These are phyloP conservation scores for Lampris incognitus DNA, from an alignment of 2,113 vertebrate species.

Conservation along the genomic window DNA sequence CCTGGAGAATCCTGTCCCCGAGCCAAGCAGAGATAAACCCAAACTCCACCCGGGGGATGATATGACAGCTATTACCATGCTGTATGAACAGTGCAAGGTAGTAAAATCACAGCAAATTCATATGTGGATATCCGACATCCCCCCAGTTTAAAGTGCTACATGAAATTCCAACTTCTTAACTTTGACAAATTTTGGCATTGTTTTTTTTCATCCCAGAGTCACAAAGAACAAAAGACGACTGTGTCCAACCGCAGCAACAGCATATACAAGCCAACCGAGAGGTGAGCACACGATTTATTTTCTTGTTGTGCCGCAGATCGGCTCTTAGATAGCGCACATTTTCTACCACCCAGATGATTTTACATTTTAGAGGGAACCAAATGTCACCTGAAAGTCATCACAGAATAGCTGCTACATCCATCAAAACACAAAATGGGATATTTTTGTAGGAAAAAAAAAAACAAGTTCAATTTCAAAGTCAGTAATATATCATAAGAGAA, in stretches of 20 bases:
- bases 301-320: neutral
- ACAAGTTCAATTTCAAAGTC: neutral
- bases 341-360: too few species aligned
- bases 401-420: too few species aligned
- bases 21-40: conserved; percentile 88
- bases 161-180: neutral
- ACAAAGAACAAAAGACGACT: conserved; percentile 90
- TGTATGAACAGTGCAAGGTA: conserved; percentile 92
- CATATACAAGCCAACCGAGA: conserved; percentile 86
- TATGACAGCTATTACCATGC: conserved; percentile 87
- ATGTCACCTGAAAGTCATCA: too few species aligned
- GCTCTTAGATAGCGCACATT: neutral
- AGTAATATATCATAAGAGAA: neutral
- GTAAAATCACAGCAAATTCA: neutral
- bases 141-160: neutral
- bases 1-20: conserved; percentile 84
- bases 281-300: conserved; percentile 78
- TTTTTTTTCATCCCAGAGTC: conserved; percentile 75
- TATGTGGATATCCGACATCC: too few species aligned
- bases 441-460: neutral
- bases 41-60: conserved; percentile 90
- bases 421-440: too few species aligned
- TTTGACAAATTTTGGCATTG: neutral
- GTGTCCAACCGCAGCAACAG: conserved; percentile 78
- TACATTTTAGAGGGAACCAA: too few species aligned